Base-by-base conservation (phyloP, 2,888 invertebrate species). In the Cremastinae sp. region DNA sequence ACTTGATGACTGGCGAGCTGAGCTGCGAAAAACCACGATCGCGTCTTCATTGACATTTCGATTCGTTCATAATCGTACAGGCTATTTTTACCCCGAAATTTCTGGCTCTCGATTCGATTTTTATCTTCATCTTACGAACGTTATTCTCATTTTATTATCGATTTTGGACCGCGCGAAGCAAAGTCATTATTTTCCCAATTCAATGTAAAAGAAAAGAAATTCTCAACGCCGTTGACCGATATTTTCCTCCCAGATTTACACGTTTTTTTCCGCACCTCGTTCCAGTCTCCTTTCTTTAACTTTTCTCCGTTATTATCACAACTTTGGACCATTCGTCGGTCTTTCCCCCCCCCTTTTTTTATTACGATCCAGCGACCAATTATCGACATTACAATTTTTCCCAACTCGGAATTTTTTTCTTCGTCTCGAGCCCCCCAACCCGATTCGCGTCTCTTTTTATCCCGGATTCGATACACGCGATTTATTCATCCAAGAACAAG, bases 151-250 rank as follows among this genome's bases (percentile, higher is more conserved):
- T 75, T 75, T 58, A 74, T 71, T 59, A 41, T 41, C 53, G 47
- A 78, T 61, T 78, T 71, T 61, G 74, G 83, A 84, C 82, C 84
- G 79, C 84, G 85, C 84, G 84, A 81, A 82, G 84, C 87, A 87
- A 88, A 28, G 5, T 85, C 85, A 89, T 88, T 81, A 88, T 88
- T 89, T 88, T 85, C 84, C 87, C 87, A 86, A 87, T 87, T 86
- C 75, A 16, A 75, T 45, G 41, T 43, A 61, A 41, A 41, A 22
- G 49, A 59, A 58, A 14, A 53, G 58, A 10, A 16, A 73, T 45
- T 62, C n/a, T 53, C 12, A 54, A 51, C 49, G 18, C 7, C 14
- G 12, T 58, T 64, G 45, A 59, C 38, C 28, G 28, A 59, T 68
- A 65, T 73, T 61, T 49, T 69, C 61, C 65, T 28, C 18, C 53